These are phyloP conservation scores for Dryobota labecula DNA, from an alignment of 2,888 invertebrate genomes.

Conservation along the genomic window DNA sequence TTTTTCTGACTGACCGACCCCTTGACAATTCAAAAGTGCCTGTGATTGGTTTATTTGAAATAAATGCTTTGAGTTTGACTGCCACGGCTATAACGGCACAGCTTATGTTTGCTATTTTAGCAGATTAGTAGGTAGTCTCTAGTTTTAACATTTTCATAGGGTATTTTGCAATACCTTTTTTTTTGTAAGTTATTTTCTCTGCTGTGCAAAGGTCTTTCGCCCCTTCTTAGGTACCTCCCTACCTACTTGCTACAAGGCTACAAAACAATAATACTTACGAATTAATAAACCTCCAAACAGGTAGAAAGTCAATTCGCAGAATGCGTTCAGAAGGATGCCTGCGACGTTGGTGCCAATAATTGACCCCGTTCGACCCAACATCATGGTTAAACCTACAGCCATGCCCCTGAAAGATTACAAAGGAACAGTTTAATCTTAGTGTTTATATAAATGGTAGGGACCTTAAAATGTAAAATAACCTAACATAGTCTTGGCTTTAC, in stretches of 20 bases:
- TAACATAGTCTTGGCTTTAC: neutral
- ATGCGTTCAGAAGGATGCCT: slow-evolving; percentile 90
- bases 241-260: too few species aligned
- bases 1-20: too few species aligned
- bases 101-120: too few species aligned
- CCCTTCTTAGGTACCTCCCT: neutral
- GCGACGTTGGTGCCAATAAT: slow-evolving; percentile 91
- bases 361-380: slow-evolving; percentile 92
- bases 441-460: neutral
- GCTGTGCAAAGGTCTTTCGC: too few species aligned
- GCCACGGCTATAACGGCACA: too few species aligned
- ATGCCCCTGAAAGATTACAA: slow-evolving; percentile 86
- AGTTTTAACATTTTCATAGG: neutral
- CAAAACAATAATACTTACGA: slow-evolving; percentile 76
- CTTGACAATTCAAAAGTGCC: too few species aligned
- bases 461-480: neutral
- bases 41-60: too few species aligned
- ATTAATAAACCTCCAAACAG: slow-evolving; percentile 88
- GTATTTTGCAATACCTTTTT: neutral
- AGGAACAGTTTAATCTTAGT: neutral
- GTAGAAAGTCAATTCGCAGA: slow-evolving; percentile 91
- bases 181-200: neutral
- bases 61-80: too few species aligned
- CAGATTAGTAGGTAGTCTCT: neutral
- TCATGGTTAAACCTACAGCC: slow-evolving; percentile 91